phyloP scores from a whole-genome alignment of 2,113 vertebrate genomes.

The Dicentrarchus labrax region DNA sequence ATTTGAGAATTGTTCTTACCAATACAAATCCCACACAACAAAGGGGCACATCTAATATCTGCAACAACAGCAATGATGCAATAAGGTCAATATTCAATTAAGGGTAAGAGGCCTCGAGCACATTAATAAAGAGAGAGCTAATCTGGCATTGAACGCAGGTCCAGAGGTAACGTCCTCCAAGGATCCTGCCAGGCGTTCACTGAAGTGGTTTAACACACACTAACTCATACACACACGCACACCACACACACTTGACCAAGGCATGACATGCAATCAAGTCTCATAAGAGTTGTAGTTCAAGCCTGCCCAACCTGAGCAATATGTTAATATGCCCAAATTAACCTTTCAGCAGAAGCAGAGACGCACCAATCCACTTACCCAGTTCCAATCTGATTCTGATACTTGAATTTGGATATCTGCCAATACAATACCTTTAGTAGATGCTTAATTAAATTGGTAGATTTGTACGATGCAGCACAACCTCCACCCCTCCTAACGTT shows the following conservation, averaged over 20 bases:
- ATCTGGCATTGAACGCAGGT: conserved; percentile 53
- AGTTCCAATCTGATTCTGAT: too few species aligned
- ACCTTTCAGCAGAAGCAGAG: not conserved
- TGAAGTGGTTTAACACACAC: conserved; percentile 30
- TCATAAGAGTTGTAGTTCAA: not conserved
- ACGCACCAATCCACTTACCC: too few species aligned
- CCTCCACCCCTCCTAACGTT: too few species aligned
- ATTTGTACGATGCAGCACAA: too few species aligned
- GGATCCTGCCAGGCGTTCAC: conserved; percentile 36
- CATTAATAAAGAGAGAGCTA: conserved; percentile 62
- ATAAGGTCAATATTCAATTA: conserved; percentile 79
- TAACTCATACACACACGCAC: not conserved
- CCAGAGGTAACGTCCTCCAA: conserved; percentile 55
- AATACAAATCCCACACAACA: not conserved
- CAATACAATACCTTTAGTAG: too few species aligned
- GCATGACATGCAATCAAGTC: not conserved
- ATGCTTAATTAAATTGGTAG: too few species aligned
- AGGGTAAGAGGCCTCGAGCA: conserved; percentile 61
- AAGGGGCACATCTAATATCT: conserved; percentile 19
- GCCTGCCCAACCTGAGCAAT: not conserved
- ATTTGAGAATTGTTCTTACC: not conserved
- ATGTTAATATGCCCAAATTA: not conserved
- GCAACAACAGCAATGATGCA: conserved; percentile 39
- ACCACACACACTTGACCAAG: not conserved
- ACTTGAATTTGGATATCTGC: too few species aligned